Conservation (phyloP, 2,113 vertebrate species). For the Brienomyrus brachyistius region DNA sequence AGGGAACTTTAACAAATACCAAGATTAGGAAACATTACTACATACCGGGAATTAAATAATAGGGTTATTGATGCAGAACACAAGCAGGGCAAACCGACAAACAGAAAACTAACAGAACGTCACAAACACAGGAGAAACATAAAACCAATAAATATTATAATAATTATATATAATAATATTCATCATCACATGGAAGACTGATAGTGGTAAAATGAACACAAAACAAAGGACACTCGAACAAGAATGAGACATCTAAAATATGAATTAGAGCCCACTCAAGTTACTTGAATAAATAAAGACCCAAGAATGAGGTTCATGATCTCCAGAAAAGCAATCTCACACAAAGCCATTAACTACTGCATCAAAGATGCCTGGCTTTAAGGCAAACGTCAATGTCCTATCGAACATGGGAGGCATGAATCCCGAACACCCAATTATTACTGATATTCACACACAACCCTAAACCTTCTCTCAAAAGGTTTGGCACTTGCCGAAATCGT, state of each 20-base stretch:
- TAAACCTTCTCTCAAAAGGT: not conserved
- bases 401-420: not conserved
- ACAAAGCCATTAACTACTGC: not conserved
- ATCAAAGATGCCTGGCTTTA: not conserved
- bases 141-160: not conserved
- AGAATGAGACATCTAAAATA: not conserved
- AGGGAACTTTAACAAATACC: no score
- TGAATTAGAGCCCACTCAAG: not conserved
- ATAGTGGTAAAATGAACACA: not conserved
- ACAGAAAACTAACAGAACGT: no score
- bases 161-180: not conserved
- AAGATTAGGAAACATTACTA: no score
- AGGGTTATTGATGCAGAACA: no score
- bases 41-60: no score
- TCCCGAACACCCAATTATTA: not conserved
- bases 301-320: not conserved
- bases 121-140: not conserved
- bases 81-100: no score
- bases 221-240: not conserved
- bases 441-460: not conserved
- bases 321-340: not conserved
- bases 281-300: not conserved
- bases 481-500: not conserved
- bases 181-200: not conserved
- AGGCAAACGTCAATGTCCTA: not conserved